Base-by-base conservation (phyloP, 2,888 invertebrate species). In the Lithophane socia region DNA sequence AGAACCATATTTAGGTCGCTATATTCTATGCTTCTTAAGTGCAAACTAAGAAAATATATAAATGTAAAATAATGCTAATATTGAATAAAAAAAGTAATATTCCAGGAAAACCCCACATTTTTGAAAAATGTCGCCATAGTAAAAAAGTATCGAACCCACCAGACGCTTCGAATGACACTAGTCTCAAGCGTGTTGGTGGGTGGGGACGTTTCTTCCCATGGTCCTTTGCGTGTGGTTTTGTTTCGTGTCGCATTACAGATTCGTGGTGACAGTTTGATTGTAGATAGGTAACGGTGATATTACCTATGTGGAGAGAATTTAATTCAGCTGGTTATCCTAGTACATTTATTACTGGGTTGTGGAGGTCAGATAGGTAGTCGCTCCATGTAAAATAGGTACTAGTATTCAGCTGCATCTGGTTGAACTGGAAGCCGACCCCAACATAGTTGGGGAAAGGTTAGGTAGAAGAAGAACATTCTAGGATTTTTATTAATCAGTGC, bases 181-280 rank as follows among this genome's bases (percentile, higher is more conserved):
- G n/a, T n/a, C n/a, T n/a, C n/a, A n/a, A n/a, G n/a, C n/a, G n/a
- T n/a, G n/a, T n/a, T n/a, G n/a, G n/a, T n/a, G n/a, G n/a, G n/a
- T n/a, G n/a, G n/a, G n/a, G n/a, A n/a, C n/a, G n/a, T n/a, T n/a
- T n/a, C n/a, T n/a, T n/a, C n/a, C n/a, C n/a, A n/a, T n/a, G n/a
- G n/a, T n/a, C n/a, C n/a, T 77, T 58, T 58, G 68, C 66, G 75
- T 80, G 78, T 82, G 82, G 80, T 86, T 79, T 73, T 61, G 82
- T 71, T 71, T 58, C 71, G 64, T 79, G 74, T 75, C 74, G 9
- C 56, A 66, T 79, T 79, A 72, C 75, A 63, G 76, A 70, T 64
- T 42, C 67, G 72, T 68, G 68, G 79, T 82, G 75, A 84, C 72
- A 73, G 64, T 60, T 68, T 68, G 52, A 75, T 65, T n/a, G 44